Evolutionary conservation across 2,113 vertebrate genomes (phyloP).

Genomic region (Equus przewalskii): DNA sequence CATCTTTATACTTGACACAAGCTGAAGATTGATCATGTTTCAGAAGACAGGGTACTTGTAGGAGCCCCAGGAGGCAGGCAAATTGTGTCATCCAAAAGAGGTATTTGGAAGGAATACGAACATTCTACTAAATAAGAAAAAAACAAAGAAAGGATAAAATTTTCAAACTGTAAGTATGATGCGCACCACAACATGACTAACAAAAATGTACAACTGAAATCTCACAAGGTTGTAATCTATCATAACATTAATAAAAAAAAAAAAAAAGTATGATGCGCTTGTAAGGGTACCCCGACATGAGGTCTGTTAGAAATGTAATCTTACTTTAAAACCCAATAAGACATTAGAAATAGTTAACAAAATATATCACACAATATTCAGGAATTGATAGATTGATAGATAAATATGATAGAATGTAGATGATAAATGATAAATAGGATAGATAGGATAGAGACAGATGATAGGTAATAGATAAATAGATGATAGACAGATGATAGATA

Average conservation of each 20-base stretch:
- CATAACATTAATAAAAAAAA: too few relatives aligned
- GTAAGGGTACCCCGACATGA: too few relatives aligned
- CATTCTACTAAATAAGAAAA: not conserved
- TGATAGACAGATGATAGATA: too few relatives aligned
- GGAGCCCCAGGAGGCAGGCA: not conserved
- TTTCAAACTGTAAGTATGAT: not conserved
- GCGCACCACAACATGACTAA: too few relatives aligned
- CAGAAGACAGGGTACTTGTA: accelerated
- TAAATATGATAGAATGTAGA: not conserved
- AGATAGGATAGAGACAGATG: not conserved
- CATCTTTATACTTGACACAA: accelerated
- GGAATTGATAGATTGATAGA: not conserved
- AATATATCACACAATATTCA: not conserved
- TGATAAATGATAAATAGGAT: not conserved
- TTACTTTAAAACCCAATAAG: not conserved
- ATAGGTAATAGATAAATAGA: not conserved
- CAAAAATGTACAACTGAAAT: too few relatives aligned
- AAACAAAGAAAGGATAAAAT: not conserved
- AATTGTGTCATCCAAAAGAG: not conserved
- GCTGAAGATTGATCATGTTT: not conserved
- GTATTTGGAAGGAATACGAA: not conserved
- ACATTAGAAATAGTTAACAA: too few relatives aligned
- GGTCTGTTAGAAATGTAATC: not conserved
- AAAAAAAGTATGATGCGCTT: accelerated
- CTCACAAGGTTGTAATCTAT: too few relatives aligned